These are phyloP conservation scores for Archilochus colubris DNA, from an alignment of 2,113 vertebrate genomes.

Conservation along the genomic window DNA sequence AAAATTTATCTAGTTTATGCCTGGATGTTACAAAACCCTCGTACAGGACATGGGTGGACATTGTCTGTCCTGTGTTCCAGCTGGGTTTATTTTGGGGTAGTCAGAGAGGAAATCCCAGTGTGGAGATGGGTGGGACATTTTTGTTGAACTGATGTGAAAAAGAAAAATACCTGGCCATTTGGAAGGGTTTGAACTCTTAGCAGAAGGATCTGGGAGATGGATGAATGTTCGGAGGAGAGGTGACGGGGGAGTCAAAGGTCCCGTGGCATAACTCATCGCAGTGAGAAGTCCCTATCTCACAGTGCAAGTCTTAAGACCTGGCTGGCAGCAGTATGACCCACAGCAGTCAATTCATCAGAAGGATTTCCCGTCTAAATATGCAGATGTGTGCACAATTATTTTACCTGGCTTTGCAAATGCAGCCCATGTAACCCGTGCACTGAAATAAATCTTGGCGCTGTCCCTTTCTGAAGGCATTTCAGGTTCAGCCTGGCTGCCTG, in stretches of 20 bases:
- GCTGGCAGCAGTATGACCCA: background rate
- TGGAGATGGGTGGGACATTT: background rate
- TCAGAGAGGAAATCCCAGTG: conserved; percentile 41
- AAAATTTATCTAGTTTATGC: background rate
- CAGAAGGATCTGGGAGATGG: conserved; percentile 23
- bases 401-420: background rate
- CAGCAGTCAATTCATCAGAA: conserved; percentile 22
- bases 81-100: conserved; percentile 33
- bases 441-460: conserved; percentile 55
- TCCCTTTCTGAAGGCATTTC: background rate
- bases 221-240: conserved; percentile 38
- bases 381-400: conserved; percentile 47
- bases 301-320: background rate
- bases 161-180: conserved; percentile 26
- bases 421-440: background rate
- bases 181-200: conserved; percentile 42
- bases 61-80: background rate
- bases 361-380: conserved; percentile 62
- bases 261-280: background rate
- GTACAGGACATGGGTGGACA: background rate
- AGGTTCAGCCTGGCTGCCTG: conserved; percentile 45
- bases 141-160: background rate
- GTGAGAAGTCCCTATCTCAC: background rate
- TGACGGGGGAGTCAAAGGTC: conserved; percentile 18
- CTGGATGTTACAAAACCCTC: background rate